A percentile compares a stretch with the other conserved stretches of the same genome.
phyloP scores from a whole-genome alignment of 2,113 vertebrate species.

The Macrotis lagotis region DNA sequence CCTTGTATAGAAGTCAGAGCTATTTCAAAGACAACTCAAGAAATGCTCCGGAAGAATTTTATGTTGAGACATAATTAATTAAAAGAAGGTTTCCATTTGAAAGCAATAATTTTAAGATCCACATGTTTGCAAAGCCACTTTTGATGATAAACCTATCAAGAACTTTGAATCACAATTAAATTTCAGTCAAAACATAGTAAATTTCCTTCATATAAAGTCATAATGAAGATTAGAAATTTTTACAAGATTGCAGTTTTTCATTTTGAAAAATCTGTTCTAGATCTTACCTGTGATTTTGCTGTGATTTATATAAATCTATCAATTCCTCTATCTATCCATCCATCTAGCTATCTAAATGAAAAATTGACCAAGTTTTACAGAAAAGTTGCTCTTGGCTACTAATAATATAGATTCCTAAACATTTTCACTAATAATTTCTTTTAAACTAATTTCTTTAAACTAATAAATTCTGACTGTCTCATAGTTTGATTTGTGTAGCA shows the following conservation, averaged over 20 bases:
- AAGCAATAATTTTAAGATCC: neutral
- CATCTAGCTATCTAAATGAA: neutral
- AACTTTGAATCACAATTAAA: neutral
- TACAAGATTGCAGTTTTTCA: neutral
- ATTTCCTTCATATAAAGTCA: neutral
- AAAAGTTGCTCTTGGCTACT: neutral
- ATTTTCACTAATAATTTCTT: neutral
- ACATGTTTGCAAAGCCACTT: neutral
- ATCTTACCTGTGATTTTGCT: neutral
- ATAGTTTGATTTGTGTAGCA: neutral
- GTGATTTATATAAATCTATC: too few species aligned
- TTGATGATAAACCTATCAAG: neutral
- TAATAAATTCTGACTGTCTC: neutral
- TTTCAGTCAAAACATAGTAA: neutral
- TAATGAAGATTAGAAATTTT: neutral
- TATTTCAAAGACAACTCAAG: slow-evolving; percentile 27
- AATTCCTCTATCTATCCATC: too few species aligned
- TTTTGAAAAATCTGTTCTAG: neutral
- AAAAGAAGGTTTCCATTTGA: slow-evolving; percentile 37
- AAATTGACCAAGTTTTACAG: neutral
- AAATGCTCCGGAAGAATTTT: neutral
- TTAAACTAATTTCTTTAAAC: neutral
- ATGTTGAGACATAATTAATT: neutral
- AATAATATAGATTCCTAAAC: neutral
- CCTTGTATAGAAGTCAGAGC: slow-evolving; percentile 28